Percentiles rank a stretch among this genome's conserved stretches.
phyloP scores from a whole-genome alignment of 2,888 invertebrate species.

The Drosophila limbata region DNA sequence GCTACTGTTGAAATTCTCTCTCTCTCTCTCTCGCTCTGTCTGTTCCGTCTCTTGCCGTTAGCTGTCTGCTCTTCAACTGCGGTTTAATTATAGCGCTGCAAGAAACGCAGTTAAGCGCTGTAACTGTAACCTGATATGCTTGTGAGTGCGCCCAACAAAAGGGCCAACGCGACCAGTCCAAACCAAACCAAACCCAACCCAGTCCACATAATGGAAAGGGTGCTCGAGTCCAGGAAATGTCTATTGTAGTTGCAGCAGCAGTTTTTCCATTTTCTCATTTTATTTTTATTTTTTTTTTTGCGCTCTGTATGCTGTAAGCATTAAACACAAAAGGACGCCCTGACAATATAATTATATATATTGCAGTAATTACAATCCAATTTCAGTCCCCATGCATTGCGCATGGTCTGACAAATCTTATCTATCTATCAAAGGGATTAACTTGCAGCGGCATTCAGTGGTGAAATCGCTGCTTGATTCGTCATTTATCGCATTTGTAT shows the following conservation, averaged over 20 bases:
- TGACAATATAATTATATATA: constrained; percentile 78
- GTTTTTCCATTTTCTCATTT: constrained; percentile 27
- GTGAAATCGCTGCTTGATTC: constrained; percentile 65
- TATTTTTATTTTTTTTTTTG: constrained; percentile 9
- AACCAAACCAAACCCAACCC: not conserved
- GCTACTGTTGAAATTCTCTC: constrained; percentile 45
- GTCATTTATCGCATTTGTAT: constrained; percentile 43
- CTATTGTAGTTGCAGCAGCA: constrained; percentile 45
- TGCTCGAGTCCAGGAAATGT: constrained; percentile 60
- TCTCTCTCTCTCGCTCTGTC: not conserved
- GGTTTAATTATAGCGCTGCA: constrained; percentile 71
- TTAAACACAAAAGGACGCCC: constrained; percentile 65
- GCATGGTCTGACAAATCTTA: constrained; percentile 55
- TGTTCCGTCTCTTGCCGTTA: not conserved
- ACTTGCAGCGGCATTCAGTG: constrained; percentile 67
- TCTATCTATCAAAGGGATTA: constrained; percentile 79
- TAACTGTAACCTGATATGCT: constrained; percentile 77
- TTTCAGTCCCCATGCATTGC: constrained; percentile 71
- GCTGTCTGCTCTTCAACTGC: constrained; percentile 50
- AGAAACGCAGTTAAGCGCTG: constrained; percentile 58
- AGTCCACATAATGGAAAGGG: constrained; percentile 53
- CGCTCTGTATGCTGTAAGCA: constrained; percentile 35
- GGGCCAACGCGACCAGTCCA: constrained; percentile 21
- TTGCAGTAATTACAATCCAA: constrained; percentile 81
- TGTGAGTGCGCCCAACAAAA: constrained; percentile 68